Percentiles rank a stretch among this genome's conserved stretches.
These are phyloP conservation scores for Ephydatia muelleri DNA, from an alignment of 37 sponge, comb jelly and placozoan genomes.

Conservation along the genomic window DNA sequence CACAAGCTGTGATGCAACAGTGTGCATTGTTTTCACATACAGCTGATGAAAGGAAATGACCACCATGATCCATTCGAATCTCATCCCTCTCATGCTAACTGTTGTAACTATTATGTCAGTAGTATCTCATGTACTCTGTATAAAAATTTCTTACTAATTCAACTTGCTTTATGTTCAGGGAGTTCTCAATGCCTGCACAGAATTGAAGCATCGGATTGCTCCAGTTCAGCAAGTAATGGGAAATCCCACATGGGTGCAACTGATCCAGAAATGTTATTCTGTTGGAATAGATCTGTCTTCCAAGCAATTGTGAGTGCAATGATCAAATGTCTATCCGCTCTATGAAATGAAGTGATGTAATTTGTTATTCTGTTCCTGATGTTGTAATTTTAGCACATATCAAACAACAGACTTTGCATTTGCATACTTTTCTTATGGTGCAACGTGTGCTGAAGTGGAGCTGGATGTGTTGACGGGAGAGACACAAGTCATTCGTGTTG, in stretches of 20 bases:
- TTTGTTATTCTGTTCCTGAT: neutral
- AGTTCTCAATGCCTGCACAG: constrained; percentile 53
- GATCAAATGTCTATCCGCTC: neutral
- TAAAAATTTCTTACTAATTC: too few relatives aligned
- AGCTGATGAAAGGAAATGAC: too few relatives aligned
- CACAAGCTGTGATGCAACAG: too few relatives aligned
- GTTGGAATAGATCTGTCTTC: constrained; percentile 61
- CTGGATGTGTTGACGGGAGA: constrained; percentile 83
- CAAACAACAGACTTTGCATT: constrained; percentile 3
- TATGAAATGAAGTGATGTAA: neutral
- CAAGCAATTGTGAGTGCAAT: constrained; percentile 28
- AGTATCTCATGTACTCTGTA: too few relatives aligned
- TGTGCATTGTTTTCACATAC: too few relatives aligned
- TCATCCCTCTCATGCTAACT: too few relatives aligned
- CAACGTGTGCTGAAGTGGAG: constrained; percentile 63
- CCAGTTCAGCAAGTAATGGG: constrained; percentile 39
- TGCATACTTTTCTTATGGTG: constrained; percentile 73
- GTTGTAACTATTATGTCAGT: too few relatives aligned
- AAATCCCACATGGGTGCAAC: constrained; percentile 60
- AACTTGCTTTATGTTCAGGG: constrained; percentile 46
- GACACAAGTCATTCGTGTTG: constrained; percentile 60
- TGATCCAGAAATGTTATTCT: constrained; percentile 46
- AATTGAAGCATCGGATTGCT: constrained; percentile 54
- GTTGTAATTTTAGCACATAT: constrained; percentile 32
- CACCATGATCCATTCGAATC: too few relatives aligned